Percentiles rank a stretch among this genome's conserved stretches.
Conservation (phyloP, 2,113 vertebrate genomes). For the Nothobranchius kuhntae region DNA sequence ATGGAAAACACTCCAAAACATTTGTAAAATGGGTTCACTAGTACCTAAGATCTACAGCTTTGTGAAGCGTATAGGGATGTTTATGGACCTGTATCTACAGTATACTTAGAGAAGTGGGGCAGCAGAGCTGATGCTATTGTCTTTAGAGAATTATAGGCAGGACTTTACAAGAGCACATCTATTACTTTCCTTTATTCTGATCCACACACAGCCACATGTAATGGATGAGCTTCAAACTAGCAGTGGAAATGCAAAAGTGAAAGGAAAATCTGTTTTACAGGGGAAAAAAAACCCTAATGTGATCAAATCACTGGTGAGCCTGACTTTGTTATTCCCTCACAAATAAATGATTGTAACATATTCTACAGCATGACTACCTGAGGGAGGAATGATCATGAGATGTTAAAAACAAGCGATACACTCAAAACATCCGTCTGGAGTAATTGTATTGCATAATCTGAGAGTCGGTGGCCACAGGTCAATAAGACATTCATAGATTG, state of each 20-base stretch:
- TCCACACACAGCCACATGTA: slow-evolving; percentile 26
- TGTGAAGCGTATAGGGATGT: no score
- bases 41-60: no score
- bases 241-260: slow-evolving; percentile 6
- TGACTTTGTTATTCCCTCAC: slow-evolving; percentile 25
- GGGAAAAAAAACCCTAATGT: slow-evolving; percentile 11
- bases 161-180: slow-evolving; percentile 6
- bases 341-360: slow-evolving; percentile 32
- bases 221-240: neutral
- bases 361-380: slow-evolving; percentile 46
- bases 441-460: slow-evolving; percentile 42
- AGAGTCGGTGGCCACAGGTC: slow-evolving; percentile 37
- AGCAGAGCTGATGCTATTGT: neutral
- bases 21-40: no score
- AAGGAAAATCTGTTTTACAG: slow-evolving; percentile 9
- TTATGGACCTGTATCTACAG: no score
- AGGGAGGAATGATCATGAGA: slow-evolving; percentile 52
- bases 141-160: slow-evolving; percentile 5
- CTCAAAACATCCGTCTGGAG: slow-evolving; percentile 40
- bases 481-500: slow-evolving; percentile 55
- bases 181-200: slow-evolving; percentile 11
- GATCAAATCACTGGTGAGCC: slow-evolving; percentile 19
- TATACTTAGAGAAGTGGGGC: slow-evolving; percentile 15
- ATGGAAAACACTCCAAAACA: no score
- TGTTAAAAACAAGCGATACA: slow-evolving; percentile 50